These are phyloP conservation scores for Cheiracanthium punctorium DNA, from an alignment of 2,888 invertebrate genomes.

Conservation along the genomic window DNA sequence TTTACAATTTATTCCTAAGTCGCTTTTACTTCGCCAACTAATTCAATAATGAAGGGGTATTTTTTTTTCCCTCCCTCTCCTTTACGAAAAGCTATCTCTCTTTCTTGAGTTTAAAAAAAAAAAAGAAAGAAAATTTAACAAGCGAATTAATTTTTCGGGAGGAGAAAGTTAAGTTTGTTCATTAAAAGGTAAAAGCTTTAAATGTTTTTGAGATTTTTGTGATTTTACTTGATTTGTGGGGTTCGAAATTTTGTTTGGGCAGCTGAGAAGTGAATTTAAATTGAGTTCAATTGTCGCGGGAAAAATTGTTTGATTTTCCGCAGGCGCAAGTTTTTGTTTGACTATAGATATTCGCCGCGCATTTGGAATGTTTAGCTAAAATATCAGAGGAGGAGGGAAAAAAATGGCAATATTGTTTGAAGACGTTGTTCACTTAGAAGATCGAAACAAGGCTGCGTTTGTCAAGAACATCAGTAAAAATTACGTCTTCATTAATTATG, in stretches of 20 bases:
- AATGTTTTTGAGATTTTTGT: conserved; percentile 52
- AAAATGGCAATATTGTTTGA: neutral
- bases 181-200: conserved; percentile 57
- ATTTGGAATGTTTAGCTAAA: conserved; percentile 1
- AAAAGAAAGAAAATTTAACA: conserved; percentile 64
- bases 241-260: conserved; percentile 11
- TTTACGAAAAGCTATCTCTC: neutral
- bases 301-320: neutral
- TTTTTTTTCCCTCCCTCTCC: conserved; percentile 30
- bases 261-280: conserved; percentile 13
- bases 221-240: conserved; percentile 21
- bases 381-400: too few species aligned
- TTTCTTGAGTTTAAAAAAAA: conserved; percentile 29
- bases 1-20: conserved; percentile 66
- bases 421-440: neutral
- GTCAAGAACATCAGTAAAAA: neutral
- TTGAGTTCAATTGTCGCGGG: conserved; percentile 8
- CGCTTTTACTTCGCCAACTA: conserved; percentile 42
- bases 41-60: conserved; percentile 47
- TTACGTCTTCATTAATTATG: conserved; percentile 1
- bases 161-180: conserved; percentile 59
- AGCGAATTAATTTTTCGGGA: conserved; percentile 65
- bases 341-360: neutral
- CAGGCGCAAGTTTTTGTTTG: neutral
- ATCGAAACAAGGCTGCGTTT: neutral